phyloP scores from a whole-genome alignment of 2,888 invertebrate genomes.

The Ennomos fuscantarius region DNA sequence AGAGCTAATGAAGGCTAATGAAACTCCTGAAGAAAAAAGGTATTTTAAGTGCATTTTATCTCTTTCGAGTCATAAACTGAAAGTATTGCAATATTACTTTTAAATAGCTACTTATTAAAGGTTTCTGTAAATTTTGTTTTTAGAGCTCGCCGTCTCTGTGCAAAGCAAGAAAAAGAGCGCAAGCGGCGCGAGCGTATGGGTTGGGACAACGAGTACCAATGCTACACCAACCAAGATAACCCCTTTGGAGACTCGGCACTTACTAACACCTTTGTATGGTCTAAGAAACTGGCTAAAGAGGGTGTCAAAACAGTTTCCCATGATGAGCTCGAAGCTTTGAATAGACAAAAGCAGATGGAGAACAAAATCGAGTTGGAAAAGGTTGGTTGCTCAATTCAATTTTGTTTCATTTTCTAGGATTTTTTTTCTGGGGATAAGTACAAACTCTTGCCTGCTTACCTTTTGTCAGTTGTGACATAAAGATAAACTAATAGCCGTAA shows the following conservation, averaged over 20 bases:
- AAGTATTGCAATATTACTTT: too few species aligned
- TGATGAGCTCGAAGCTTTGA: slow-evolving; percentile 93
- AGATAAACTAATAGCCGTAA: too few species aligned
- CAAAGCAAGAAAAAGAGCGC: slow-evolving; percentile 96
- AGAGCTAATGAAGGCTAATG: slow-evolving; percentile 92
- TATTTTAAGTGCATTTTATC: slow-evolving; percentile 31
- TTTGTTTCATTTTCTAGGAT: too few species aligned
- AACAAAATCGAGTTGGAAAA: slow-evolving; percentile 97
- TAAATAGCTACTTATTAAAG: too few species aligned
- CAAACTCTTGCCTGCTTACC: too few species aligned
- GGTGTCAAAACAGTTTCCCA: slow-evolving; percentile 91
- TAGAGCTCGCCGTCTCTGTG: slow-evolving; percentile 90
- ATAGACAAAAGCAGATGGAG: slow-evolving; percentile 95
- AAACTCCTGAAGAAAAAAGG: slow-evolving; percentile 98
- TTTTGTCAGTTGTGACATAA: too few species aligned
- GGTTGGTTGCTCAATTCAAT: slow-evolving; percentile 60
- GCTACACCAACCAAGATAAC: slow-evolving; percentile 99
- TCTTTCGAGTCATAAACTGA: too few species aligned
- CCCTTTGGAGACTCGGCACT: slow-evolving; percentile 99
- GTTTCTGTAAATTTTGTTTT: background rate
- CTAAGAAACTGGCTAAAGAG: slow-evolving; percentile 97
- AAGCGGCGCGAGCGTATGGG: slow-evolving; percentile 96
- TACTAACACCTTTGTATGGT: slow-evolving; percentile 98
- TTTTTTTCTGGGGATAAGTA: too few species aligned
- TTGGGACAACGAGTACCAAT: slow-evolving; percentile 98